A percentile compares a stretch with the other conserved stretches of the same genome.
phyloP scores from a whole-genome alignment of 2,113 vertebrate genomes.

The Syrrhaptes paradoxus region DNA sequence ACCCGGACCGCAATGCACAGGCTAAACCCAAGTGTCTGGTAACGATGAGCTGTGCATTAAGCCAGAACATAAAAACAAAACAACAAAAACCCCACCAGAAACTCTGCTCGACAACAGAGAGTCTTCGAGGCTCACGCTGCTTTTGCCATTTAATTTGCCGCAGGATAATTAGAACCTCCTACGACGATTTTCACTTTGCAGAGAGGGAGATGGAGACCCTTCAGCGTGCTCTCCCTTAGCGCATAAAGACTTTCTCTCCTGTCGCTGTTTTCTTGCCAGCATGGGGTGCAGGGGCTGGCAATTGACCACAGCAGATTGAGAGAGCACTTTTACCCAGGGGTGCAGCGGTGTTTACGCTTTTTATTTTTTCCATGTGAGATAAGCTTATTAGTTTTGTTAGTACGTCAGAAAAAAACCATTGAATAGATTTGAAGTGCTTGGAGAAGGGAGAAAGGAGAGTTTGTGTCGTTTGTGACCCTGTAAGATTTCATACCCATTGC shows the following conservation, averaged over 20 bases:
- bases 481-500: background rate
- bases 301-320: background rate
- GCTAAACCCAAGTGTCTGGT: background rate
- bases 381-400: background rate
- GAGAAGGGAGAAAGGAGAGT: background rate
- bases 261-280: constrained; percentile 1
- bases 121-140: constrained; percentile 14
- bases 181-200: constrained; percentile 55
- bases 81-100: background rate
- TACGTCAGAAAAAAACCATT: background rate
- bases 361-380: background rate
- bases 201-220: constrained; percentile 18
- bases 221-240: background rate
- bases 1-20: background rate
- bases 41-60: constrained; percentile 23
- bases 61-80: constrained; percentile 5
- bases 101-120: background rate
- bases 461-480: background rate
- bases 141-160: constrained; percentile 64
- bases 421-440: background rate
- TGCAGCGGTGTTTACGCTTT: background rate
- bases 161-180: constrained; percentile 60
- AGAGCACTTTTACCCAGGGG: background rate
- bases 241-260: background rate
- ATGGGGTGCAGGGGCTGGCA: constrained; percentile 5